Base-by-base conservation (phyloP, 2,888 invertebrate genomes). In the Netelia melanura region DNA sequence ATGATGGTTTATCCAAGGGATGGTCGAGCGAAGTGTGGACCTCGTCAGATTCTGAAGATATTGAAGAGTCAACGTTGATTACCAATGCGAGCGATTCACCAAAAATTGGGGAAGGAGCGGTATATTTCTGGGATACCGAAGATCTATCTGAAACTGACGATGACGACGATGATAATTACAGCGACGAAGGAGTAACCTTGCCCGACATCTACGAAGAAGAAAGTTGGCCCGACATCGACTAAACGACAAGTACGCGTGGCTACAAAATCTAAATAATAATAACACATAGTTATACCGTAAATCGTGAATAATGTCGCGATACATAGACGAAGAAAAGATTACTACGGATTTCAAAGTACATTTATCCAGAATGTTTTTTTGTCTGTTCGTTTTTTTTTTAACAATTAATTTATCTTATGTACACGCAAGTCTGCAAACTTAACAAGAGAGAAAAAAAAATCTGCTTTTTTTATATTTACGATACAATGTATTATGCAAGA, bases 351-450 rank as follows among this genome's bases (percentile, higher is more conserved):
- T 64, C 25, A n/a, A 56, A 44, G 70, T 62, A 21, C 25, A 25
- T 56, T 71, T 52, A 58, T 58, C 79, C 10, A 61, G 58, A 58
- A 71, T 21, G 30, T 78, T 78, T 68, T 77, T 48, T 48, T 10
- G 38, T 38, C 6, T 38, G 38, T 38, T 38, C 38, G 38, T 38
- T 88, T 89, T 90, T 90, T 88, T 89, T 30, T 88, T 89, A 90
- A 89, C 86, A 90, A 87, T 86, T 82, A 85, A 86, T 87, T 89
- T 87, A 89, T 89, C 87, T 86, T 92, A 90, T 89, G 87, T 91
- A 92, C 91, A 91, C 82, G 83, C 89, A 86, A 84, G 79, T 87
- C 86, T 83, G 87, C 80, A 90, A 88, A 88, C 83, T 86, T 89
- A 89, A 88, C 85, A 85, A 87, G 82, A 70, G 64, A 67, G 78